Percentiles rank a stretch among this genome's conserved stretches.
These are phyloP conservation scores for Smithornis capensis DNA, from an alignment of 2,113 vertebrate species.

Conservation along the genomic window DNA sequence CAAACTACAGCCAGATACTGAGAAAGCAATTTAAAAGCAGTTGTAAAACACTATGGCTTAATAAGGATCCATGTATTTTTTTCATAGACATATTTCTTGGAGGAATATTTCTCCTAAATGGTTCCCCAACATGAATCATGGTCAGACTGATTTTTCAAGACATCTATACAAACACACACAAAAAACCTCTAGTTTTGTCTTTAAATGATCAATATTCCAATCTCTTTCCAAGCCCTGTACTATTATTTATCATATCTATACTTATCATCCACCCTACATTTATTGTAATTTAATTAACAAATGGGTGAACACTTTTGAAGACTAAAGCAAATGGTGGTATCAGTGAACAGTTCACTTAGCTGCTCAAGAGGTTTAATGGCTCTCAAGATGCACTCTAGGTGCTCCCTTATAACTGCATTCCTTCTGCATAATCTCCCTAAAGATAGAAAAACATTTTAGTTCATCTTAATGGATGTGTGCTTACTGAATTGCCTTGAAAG, in stretches of 20 bases:
- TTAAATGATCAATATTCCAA: neutral
- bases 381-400: constrained; percentile 65
- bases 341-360: constrained; percentile 14
- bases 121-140: neutral
- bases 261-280: constrained; percentile 2
- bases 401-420: constrained; percentile 25
- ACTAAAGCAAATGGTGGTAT: neutral
- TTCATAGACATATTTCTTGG: neutral
- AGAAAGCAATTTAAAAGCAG: neutral
- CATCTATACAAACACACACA: neutral
- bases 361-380: constrained; percentile 48
- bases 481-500: constrained; percentile 13
- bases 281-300: constrained; percentile 33
- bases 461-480: neutral
- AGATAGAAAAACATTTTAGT: constrained; percentile 9
- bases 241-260: neutral
- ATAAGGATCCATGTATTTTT: neutral
- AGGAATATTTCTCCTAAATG: neutral
- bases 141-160: neutral
- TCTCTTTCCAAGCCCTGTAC: neutral
- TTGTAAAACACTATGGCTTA: neutral
- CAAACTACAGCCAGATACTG: neutral
- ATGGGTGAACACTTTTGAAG: neutral
- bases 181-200: neutral
- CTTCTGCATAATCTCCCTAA: constrained; percentile 43